Conservation (phyloP, 1,140 invertebrate genomes). For the Tetramorium simillimum region DNA sequence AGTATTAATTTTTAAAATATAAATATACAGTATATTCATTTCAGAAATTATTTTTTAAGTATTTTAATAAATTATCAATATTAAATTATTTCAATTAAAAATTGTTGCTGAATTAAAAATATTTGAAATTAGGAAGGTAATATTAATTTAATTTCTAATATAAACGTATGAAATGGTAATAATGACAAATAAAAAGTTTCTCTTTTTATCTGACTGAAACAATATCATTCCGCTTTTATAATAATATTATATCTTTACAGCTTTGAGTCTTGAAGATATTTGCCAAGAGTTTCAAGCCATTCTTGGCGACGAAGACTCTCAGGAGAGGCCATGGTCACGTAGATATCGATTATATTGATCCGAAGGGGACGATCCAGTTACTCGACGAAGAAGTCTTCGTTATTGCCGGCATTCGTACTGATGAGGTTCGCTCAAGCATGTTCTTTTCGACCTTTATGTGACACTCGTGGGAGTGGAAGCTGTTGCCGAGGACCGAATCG, state of each 20-base stretch:
- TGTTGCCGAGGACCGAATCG: constrained; percentile 47
- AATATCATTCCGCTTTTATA: background rate
- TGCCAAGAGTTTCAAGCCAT: constrained; percentile 10
- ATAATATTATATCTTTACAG: background rate
- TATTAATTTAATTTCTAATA: background rate
- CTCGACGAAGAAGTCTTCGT: constrained; percentile 39
- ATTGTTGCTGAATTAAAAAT: background rate
- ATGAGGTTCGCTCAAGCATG: constrained; percentile 21
- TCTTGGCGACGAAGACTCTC: background rate
- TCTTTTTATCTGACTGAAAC: background rate
- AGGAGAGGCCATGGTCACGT: background rate
- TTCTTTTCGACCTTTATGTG: constrained; percentile 43
- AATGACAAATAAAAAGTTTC: background rate
- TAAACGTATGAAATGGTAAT: background rate
- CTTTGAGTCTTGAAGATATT: background rate
- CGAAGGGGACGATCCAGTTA: constrained; percentile 41
- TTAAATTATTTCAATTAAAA: background rate
- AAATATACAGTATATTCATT: background rate
- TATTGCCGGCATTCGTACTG: constrained; percentile 40
- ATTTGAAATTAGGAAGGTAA: background rate
- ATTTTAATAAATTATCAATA: background rate
- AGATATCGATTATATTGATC: constrained; percentile 62
- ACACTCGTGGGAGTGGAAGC: constrained; percentile 33
- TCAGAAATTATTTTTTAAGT: background rate
- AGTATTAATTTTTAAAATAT: background rate